A percentile compares a stretch with the other conserved stretches of the same genome.
These are phyloP conservation scores for Rhamphomyia laevipes DNA, from an alignment of 2,888 invertebrate genomes.

Conservation along the genomic window DNA sequence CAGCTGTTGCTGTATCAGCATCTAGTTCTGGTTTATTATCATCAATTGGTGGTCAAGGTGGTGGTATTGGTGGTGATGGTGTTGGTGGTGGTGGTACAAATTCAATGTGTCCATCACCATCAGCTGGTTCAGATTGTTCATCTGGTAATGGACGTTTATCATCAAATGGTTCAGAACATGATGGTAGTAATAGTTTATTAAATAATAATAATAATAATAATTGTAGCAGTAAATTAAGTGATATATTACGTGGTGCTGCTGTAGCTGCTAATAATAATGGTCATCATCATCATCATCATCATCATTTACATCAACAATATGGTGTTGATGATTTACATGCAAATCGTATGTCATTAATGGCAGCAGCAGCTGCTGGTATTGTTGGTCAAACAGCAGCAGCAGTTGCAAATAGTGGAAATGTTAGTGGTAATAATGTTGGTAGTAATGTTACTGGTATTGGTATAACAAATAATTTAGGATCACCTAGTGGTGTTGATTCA, in stretches of 20 bases:
- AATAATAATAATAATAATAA: constrained; percentile 49
- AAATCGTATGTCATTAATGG: constrained; percentile 57
- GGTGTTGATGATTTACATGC: constrained; percentile 51
- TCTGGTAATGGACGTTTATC: constrained; percentile 69
- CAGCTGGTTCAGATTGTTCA: constrained; percentile 76
- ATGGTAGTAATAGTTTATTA: constrained; percentile 47
- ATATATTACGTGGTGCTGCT: constrained; percentile 18
- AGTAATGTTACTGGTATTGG: constrained; percentile 38
- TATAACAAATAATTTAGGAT: constrained; percentile 37
- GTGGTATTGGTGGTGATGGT: constrained; percentile 18
- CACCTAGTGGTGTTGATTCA: constrained; percentile 39
- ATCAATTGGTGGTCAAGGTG: constrained; percentile 33
- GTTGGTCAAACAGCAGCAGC: constrained; percentile 42
- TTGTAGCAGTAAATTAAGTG: constrained; percentile 46
- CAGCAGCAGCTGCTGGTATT: constrained; percentile 51
- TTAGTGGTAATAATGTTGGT: constrained; percentile 12
- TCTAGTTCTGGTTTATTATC: constrained; percentile 48
- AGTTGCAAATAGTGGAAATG: constrained; percentile 28
- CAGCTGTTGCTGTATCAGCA: constrained; percentile 50
- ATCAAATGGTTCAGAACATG: constrained; percentile 55
- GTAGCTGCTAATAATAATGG: constrained; percentile 41
- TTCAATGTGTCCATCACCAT: constrained; percentile 68
- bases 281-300: constrained; percentile 41
- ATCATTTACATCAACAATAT: constrained; percentile 43
- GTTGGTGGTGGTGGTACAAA: constrained; percentile 37